These are phyloP conservation scores for Podabrus alpinus DNA, from an alignment of 2,888 invertebrate genomes.

Conservation along the genomic window DNA sequence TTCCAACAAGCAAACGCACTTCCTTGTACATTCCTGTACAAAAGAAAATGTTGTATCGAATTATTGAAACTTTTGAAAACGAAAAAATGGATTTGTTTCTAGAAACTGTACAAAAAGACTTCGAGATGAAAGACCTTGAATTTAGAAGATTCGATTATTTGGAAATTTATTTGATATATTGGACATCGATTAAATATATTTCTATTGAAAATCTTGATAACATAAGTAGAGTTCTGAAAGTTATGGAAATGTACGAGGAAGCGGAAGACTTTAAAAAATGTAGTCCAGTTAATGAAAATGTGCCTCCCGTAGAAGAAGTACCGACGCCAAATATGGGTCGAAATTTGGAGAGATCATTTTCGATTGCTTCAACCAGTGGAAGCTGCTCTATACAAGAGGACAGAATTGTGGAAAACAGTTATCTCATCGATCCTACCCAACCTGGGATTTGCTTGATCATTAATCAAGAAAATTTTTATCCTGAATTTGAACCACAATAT, in stretches of 20 bases:
- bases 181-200: slow-evolving; percentile 42
- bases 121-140: slow-evolving; percentile 31
- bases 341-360: not conserved
- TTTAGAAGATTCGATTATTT: slow-evolving; percentile 39
- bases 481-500: slow-evolving; percentile 35
- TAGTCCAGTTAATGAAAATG: not conserved
- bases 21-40: slow-evolving; percentile 52
- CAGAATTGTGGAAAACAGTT: slow-evolving; percentile 29
- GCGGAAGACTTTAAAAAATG: not conserved
- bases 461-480: slow-evolving; percentile 51
- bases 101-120: slow-evolving; percentile 33
- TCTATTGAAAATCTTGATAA: slow-evolving; percentile 37
- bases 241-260: slow-evolving; percentile 35
- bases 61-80: slow-evolving; percentile 54
- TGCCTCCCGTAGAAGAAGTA: not conserved
- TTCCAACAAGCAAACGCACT: slow-evolving; percentile 37
- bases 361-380: not conserved
- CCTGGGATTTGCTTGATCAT: slow-evolving; percentile 54
- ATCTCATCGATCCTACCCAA: slow-evolving; percentile 41
- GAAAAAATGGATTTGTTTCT: slow-evolving; percentile 44
- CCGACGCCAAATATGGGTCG: not conserved
- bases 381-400: not conserved
- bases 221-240: slow-evolving; percentile 41
- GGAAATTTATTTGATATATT: slow-evolving; percentile 48
- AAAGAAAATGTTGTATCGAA: slow-evolving; percentile 55